These are phyloP conservation scores for Nyctereutes procyonoides DNA, from an alignment of 2,113 vertebrate species.

Conservation along the genomic window DNA sequence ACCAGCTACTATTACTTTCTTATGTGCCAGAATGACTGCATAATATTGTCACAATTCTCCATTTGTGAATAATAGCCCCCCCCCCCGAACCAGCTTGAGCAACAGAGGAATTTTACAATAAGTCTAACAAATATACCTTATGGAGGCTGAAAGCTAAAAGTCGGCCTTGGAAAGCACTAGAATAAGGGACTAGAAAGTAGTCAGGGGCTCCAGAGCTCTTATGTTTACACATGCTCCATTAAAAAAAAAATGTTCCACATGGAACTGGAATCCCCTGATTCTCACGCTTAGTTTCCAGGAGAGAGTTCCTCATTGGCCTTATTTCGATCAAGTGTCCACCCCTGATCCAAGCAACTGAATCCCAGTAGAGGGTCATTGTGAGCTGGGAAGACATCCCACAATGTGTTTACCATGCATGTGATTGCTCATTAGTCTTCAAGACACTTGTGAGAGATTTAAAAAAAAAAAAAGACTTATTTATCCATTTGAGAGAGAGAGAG, in stretches of 20 bases:
- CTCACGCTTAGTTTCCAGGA: not conserved
- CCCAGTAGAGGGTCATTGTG: not conserved
- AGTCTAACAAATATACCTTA: not conserved
- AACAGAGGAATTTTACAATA: not conserved
- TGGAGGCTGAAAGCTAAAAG: not conserved
- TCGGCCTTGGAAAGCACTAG: not conserved
- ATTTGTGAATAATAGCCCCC: not conserved
- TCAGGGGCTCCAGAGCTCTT: not conserved
- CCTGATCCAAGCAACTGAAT: not conserved
- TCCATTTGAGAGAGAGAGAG: not conserved
- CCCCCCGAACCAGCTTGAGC: not conserved
- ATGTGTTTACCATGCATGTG: not conserved
- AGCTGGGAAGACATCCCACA: not conserved
- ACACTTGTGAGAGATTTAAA: not conserved
- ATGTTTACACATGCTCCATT: not conserved
- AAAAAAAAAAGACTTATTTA: no score
- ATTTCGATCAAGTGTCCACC: not conserved
- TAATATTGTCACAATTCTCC: not conserved
- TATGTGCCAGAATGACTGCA: not conserved
- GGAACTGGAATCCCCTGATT: not conserved
- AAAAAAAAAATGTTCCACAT: not conserved
- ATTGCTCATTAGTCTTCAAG: not conserved
- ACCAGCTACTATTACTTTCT: not conserved
- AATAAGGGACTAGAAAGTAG: not conserved
- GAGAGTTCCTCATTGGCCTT: not conserved